Conservation (phyloP, 1,140 invertebrate genomes). For the Papilio polyxenes region DNA sequence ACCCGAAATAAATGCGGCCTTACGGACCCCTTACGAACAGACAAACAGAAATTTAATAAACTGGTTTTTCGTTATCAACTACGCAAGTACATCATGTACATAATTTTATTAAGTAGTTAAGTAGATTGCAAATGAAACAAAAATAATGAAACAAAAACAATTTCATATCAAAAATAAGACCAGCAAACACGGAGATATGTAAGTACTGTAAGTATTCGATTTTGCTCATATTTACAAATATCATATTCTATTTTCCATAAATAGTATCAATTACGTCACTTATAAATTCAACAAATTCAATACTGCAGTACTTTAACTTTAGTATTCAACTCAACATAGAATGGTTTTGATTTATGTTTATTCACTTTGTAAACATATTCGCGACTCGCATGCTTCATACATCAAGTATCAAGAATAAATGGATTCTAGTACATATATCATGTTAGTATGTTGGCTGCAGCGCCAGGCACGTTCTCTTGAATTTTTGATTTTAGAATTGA, state of each 20-base stretch:
- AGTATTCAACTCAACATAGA: constrained; percentile 2
- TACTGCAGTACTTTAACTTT: constrained; percentile 10
- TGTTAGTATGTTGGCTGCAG: constrained; percentile 3
- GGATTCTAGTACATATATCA: constrained; percentile 25
- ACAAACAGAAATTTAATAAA: too few species aligned
- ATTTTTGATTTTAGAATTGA: constrained; percentile 35
- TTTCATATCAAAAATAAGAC: neutral
- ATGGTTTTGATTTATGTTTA: constrained; percentile 12
- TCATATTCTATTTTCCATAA: neutral
- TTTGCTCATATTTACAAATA: neutral
- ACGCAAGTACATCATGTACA: too few species aligned
- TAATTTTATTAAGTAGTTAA: neutral
- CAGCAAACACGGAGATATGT: neutral
- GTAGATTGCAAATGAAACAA: neutral
- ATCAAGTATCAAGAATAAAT: constrained; percentile 20
- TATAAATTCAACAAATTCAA: constrained; percentile 13
- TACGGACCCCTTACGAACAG: too few species aligned
- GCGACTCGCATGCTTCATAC: constrained; percentile 1
- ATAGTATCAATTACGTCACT: neutral
- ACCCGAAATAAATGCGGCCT: too few species aligned
- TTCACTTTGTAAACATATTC: constrained; percentile 10
- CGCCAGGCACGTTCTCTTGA: constrained; percentile 25
- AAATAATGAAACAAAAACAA: too few species aligned
- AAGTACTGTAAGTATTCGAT: neutral
- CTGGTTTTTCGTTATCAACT: neutral